Conservation (phyloP, 2,888 invertebrate species). For the Mylabris sibirica region DNA sequence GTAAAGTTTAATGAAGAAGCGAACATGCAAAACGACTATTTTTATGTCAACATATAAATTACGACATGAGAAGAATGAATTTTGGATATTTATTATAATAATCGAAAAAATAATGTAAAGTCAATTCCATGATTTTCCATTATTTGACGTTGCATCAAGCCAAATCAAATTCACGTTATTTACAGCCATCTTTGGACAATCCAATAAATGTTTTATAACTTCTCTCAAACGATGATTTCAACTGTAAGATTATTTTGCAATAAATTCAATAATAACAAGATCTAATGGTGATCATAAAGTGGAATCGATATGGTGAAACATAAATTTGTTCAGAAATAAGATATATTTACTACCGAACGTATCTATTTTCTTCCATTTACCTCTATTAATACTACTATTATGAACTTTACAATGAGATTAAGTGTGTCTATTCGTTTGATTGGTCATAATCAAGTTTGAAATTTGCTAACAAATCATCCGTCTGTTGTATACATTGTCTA, state of each 20-base stretch:
- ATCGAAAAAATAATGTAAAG: no score
- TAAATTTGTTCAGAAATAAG: not conserved
- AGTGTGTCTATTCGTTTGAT: not conserved
- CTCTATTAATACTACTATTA: not conserved
- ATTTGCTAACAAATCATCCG: no score
- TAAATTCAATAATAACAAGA: not conserved
- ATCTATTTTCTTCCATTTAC: not conserved
- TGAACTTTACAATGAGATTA: not conserved
- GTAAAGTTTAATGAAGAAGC: not conserved
- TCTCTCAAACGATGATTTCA: not conserved
- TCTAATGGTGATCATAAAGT: conserved; percentile 1
- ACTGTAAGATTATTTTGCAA: not conserved
- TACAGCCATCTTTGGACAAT: not conserved
- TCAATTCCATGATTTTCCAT: no score
- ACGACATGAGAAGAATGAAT: not conserved
- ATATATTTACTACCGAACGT: not conserved
- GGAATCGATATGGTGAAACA: not conserved
- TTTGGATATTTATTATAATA: not conserved
- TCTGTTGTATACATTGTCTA: no score
- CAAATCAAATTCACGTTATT: no score
- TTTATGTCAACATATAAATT: not conserved
- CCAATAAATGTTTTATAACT: not conserved
- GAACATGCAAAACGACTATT: not conserved
- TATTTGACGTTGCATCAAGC: no score
- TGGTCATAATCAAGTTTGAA: no score